A percentile compares a stretch with the other conserved stretches of the same genome.
These are phyloP conservation scores for Meganola albula DNA, from an alignment of 2,888 invertebrate genomes.

Conservation along the genomic window DNA sequence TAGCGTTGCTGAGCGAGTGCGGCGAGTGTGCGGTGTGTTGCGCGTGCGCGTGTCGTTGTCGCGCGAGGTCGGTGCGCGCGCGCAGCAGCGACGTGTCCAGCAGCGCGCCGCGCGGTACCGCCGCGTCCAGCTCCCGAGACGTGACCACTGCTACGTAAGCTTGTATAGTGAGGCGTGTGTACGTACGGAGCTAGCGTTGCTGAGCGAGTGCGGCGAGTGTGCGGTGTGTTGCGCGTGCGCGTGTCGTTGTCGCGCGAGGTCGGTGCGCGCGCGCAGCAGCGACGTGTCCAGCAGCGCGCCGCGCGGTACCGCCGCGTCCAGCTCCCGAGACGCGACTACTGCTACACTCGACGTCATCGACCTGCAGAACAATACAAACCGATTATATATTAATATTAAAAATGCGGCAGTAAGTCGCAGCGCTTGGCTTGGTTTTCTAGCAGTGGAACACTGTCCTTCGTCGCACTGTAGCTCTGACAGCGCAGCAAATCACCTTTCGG, in stretches of 20 bases:
- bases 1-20: conserved; percentile 79
- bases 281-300: conserved; percentile 89
- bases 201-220: conserved; percentile 59
- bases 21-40: conserved; percentile 52
- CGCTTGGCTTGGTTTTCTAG: too few relatives aligned
- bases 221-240: conserved; percentile 84
- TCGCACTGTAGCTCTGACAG: too few relatives aligned
- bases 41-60: conserved; percentile 71
- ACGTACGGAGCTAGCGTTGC: conserved; percentile 80
- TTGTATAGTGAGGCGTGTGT: conserved; percentile 4
- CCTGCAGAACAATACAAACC: conserved; percentile 4
- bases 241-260: conserved; percentile 84
- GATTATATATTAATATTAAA: not conserved
- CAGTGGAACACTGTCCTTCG: too few relatives aligned
- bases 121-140: conserved; percentile 87
- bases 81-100: conserved; percentile 90
- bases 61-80: conserved; percentile 88
- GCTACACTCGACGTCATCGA: conserved; percentile 13
- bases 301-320: conserved; percentile 92
- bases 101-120: conserved; percentile 87
- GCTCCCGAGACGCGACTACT: conserved; percentile 77
- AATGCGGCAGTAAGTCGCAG: too few relatives aligned
- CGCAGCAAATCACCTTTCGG: too few relatives aligned
- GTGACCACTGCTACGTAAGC: conserved; percentile 25
- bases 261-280: conserved; percentile 84